A percentile compares a stretch with the other conserved stretches of the same genome.
Conservation (phyloP, 2,113 vertebrate genomes). For the Sinocyclocheilus grahami region DNA sequence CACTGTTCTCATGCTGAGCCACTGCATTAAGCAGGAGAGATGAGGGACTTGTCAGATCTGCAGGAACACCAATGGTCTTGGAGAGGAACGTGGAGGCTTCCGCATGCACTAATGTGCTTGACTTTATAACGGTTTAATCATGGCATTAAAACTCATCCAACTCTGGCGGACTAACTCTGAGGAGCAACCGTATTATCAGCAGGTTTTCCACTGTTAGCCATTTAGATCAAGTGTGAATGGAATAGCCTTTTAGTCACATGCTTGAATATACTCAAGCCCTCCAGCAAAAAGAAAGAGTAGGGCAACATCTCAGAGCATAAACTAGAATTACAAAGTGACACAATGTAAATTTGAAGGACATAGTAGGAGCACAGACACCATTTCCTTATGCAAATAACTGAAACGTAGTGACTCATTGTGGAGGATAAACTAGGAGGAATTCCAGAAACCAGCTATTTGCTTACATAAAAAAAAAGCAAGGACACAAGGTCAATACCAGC, state of each 20-base stretch:
- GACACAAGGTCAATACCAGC: constrained; percentile 9
- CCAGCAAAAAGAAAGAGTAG: neutral
- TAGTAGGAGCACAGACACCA: neutral
- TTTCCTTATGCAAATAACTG: constrained; percentile 24
- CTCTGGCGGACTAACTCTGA: constrained; percentile 19
- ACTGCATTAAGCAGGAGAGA: constrained; percentile 21
- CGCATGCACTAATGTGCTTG: constrained; percentile 35
- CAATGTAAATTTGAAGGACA: constrained; percentile 14
- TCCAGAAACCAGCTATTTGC: neutral
- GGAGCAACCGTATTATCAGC: neutral
- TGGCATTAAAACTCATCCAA: neutral
- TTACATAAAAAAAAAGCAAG: neutral
- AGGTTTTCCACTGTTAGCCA: constrained; percentile 5
- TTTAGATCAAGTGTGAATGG: neutral
- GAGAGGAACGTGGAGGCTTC: neutral
- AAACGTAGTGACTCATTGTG: neutral
- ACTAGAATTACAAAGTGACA: neutral
- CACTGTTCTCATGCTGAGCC: constrained; percentile 22
- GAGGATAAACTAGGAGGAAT: constrained; percentile 12
- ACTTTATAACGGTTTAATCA: constrained; percentile 2
- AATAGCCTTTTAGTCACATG: neutral
- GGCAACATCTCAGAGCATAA: neutral
- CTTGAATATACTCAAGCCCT: neutral
- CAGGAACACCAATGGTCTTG: neutral
- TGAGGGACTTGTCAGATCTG: constrained; percentile 14